Base-by-base conservation (phyloP, 2,113 vertebrate species). In the Alosa alosa region DNA sequence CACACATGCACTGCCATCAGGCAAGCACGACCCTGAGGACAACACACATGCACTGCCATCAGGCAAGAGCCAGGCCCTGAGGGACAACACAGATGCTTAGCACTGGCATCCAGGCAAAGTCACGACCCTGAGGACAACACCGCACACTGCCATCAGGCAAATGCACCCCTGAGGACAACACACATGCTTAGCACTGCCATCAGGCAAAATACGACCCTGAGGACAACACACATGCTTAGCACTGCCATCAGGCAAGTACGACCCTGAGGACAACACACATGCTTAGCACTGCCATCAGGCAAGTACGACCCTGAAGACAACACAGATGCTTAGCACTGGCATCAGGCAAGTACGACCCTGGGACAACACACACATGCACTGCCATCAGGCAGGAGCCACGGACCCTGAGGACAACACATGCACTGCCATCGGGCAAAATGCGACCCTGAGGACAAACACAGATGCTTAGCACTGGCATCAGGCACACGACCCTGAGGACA, bases 341-440 rank as follows among this genome's bases (percentile, higher is more conserved):
- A n/a, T n/a, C n/a, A n/a, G n/a, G n/a, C n/a, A 41, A 41, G 41
- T 10, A 47, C 1, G 46, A 10, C 1, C 6, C 46, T 10, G 9
- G 46, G 9, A 8, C 46, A 47, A 47, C 57, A 60, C 57, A 64
- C n/a, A n/a, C n/a, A n/a, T n/a, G 47, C 47, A 25, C n/a, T 41
- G 41, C 41, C 41, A 41, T 41, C 41, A 41, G 41, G 41, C 41
- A 41, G 4, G 41, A 2, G 4, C 41, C n/a, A n/a, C n/a, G n/a
- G 41, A 41, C 1, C 41, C 41, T 41, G 41, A 4, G 4, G 41
- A 41, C 41, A 1, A n/a, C n/a, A n/a, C n/a, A n/a, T 0, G 95
- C 52, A 39, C 94, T 95, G 50, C 96, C 96, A 52, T 99, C 97
- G 5, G 96, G 95, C 64, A 97, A 90, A 91, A n/a, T 96, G 97